Evolutionary conservation across 2,113 vertebrate genomes (phyloP).

Genomic region (Corapipo altera): DNA sequence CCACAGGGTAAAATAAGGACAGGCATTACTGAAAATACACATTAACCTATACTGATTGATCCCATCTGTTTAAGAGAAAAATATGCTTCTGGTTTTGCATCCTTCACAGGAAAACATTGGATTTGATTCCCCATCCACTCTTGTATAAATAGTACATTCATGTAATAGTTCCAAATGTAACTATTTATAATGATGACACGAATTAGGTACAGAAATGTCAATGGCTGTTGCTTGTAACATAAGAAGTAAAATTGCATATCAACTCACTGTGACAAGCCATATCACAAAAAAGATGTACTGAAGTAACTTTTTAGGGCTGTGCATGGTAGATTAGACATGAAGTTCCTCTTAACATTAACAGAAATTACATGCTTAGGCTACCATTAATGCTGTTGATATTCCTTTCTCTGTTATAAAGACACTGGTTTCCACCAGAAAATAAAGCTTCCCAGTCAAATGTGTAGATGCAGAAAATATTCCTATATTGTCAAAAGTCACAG

Average conservation of each 20-base stretch:
- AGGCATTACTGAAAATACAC: constrained; percentile 16
- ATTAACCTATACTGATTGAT: constrained; percentile 35
- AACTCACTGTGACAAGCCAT: constrained; percentile 3
- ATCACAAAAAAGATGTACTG: constrained; percentile 26
- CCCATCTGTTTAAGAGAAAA: constrained; percentile 36
- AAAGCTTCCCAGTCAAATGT: background rate
- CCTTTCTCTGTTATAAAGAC: background rate
- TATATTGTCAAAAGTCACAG: background rate
- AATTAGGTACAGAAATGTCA: constrained; percentile 33
- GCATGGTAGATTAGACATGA: background rate
- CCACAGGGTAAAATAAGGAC: constrained; percentile 9
- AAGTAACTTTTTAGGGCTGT: constrained; percentile 4
- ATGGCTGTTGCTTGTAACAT: background rate
- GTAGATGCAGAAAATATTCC: background rate
- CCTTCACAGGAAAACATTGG: background rate
- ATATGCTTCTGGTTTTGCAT: background rate
- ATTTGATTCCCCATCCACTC: background rate
- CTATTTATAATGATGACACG: constrained; percentile 11
- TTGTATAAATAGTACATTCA: constrained; percentile 3
- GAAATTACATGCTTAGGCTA: background rate
- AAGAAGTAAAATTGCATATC: background rate
- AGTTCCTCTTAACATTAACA: background rate
- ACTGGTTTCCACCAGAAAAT: background rate
- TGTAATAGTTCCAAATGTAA: constrained; percentile 15
- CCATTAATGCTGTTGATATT: background rate